Conservation (phyloP, 2,113 vertebrate species). For the Ammodytes marinus region DNA sequence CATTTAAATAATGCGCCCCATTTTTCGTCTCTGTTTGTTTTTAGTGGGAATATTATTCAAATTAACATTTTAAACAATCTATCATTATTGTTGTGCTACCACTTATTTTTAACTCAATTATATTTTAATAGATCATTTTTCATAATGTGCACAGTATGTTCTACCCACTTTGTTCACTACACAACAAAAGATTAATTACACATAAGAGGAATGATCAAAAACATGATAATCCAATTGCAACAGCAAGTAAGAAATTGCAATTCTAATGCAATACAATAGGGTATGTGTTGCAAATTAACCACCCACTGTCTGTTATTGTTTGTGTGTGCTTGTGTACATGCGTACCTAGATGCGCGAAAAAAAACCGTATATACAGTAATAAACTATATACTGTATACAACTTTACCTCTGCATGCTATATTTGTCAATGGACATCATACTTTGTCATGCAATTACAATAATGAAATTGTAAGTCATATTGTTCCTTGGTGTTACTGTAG, state of each 20-base stretch:
- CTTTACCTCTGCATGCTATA: conserved; percentile 2
- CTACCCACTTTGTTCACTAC: conserved; percentile 83
- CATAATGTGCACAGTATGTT: conserved; percentile 76
- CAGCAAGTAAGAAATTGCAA: conserved; percentile 80
- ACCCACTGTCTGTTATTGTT: conserved; percentile 63
- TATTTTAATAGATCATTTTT: conserved; percentile 85
- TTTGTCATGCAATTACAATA: not conserved
- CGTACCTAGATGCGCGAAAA: not conserved
- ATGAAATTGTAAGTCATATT: not conserved
- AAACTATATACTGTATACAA: not conserved
- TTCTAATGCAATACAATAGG: conserved; percentile 81
- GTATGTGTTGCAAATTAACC: conserved; percentile 72
- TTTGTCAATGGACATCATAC: not conserved
- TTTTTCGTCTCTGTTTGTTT: conserved; percentile 83
- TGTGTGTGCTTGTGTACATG: conserved; percentile 2
- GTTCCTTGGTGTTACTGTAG: not conserved
- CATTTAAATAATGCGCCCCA: conserved; percentile 85
- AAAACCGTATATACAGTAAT: not conserved
- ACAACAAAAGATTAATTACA: conserved; percentile 85
- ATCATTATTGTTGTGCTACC: conserved; percentile 80
- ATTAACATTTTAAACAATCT: conserved; percentile 87
- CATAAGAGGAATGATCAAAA: conserved; percentile 86
- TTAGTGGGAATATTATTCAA: conserved; percentile 80
- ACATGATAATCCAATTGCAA: conserved; percentile 86
- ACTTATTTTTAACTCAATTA: conserved; percentile 87